Evolutionary conservation across 2,113 vertebrate genomes (phyloP).

Genomic region (Dendropsophus ebraccatus): DNA sequence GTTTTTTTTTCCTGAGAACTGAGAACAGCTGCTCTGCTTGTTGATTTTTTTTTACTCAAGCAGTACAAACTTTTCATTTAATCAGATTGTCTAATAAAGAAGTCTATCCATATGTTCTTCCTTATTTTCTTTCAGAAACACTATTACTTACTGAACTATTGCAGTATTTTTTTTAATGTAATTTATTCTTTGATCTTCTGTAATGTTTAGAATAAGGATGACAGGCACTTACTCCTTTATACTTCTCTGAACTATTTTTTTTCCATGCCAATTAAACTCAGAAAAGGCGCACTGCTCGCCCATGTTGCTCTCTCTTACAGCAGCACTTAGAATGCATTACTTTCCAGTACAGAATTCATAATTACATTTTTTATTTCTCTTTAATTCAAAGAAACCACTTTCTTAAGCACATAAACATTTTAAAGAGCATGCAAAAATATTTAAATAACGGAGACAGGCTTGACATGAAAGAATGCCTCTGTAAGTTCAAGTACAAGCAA

Average conservation of each 20-base stretch:
- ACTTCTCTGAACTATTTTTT: constrained; percentile 61
- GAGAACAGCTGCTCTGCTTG: constrained; percentile 54
- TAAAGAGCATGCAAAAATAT: constrained; percentile 30
- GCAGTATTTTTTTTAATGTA: constrained; percentile 45
- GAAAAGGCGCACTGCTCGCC: constrained; percentile 58
- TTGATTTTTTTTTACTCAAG: constrained; percentile 30
- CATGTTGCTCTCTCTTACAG: constrained; percentile 50
- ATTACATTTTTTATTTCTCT: constrained; percentile 59
- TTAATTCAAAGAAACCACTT: constrained; percentile 60
- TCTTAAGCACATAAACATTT: constrained; percentile 46
- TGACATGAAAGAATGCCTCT: constrained; percentile 50
- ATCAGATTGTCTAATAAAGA: constrained; percentile 53
- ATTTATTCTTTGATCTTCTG: constrained; percentile 63
- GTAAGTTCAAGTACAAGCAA: constrained; percentile 51
- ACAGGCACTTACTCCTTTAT: constrained; percentile 59
- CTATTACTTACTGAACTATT: constrained; percentile 60
- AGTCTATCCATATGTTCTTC: constrained; percentile 40
- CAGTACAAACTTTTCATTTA: constrained; percentile 44
- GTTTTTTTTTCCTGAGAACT: constrained; percentile 17
- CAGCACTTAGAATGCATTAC: constrained; percentile 54
- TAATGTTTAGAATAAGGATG: constrained; percentile 58
- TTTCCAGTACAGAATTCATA: constrained; percentile 54
- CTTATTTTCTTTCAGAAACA: constrained; percentile 54
- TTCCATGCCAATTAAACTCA: constrained; percentile 61
- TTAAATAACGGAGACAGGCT: constrained; percentile 54